Base-by-base conservation (phyloP, 1,140 invertebrate genomes). In the Penaeus chinensis region DNA sequence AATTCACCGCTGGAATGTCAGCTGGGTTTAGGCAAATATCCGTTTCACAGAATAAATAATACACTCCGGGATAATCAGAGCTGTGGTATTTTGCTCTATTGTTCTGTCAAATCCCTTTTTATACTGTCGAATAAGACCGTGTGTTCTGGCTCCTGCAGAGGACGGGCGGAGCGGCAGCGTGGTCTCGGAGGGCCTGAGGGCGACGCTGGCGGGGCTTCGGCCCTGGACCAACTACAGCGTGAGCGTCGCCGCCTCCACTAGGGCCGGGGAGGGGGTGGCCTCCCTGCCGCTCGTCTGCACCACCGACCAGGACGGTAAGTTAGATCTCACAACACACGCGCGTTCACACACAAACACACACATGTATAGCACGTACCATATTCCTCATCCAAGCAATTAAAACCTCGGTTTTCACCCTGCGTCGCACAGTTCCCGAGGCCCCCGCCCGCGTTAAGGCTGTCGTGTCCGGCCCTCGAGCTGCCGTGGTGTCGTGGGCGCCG, bases 151-250 rank as follows among this genome's bases (percentile, higher is more conserved):
- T 54, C 37, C 18, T 20, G 54, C 74, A 82, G 69, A 65, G 8
- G 65, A 37, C 18, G 69, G 61, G 2, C 20, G 47, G 65, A 62
- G 82, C 24, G 84, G 66, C 83, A 83, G 76, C 32, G 79, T 87
- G 24, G 82, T 89, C 54, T 37, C 77, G 24, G 81, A 87, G 18
- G 82, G 82, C 20, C 81, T 78, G 42, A 71, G 71, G 24, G 82
- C 90, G 27, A 90, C 91, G 24, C 89, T 94, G 24, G 89, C 86
- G n/a, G 90, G 90, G 76, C 88, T 95, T 65, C 90, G 91, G 82
- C 94, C 94, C 83, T 95, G 91, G 90, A 93, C 93, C 10, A 91
- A 93, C 66, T 95, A 95, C 91, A 92, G 91, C 54, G 88, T 95
- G 0, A 93, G 92, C 18, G 92, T 94, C 11, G 89, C 93, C 13